Base-by-base conservation (phyloP, 2,113 vertebrate genomes). In the Lamprologus callipterus region DNA sequence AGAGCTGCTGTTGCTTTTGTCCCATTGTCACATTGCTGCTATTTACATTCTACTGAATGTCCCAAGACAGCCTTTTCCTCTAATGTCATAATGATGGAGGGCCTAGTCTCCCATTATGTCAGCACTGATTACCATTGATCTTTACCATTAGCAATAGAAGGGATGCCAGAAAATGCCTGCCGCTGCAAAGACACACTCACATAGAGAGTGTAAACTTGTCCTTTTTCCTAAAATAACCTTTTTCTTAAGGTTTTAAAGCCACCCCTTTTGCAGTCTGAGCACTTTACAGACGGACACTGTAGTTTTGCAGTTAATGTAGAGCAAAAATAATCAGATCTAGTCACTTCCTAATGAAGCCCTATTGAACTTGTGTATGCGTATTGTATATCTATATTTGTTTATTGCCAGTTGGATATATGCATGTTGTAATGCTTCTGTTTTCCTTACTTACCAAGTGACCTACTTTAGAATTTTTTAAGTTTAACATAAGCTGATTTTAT, bases 101-200 rank as follows among this genome's bases (percentile, higher is more conserved):
- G 37, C 81, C 55, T 31, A 83, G 81, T 86, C 31, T 14, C 65
- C 82, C 23, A 85, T 83, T 51, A 78, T 70, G 45, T 58, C 17
- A 80, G 79, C 80, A 89, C 58, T 75, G 80, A 92, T 81, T 13
- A 81, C 33, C 45, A 89, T 86, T 90, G 73, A 88, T 93, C 81
- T 79, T 82, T 70, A 57, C 82, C 45, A 84, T 88, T 82, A 90
- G 55, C 37, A 83, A 80, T 87, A 54, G 65, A 83, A 42, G 1
- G 6, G 23, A 58, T 85, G 84, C 73, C 57, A 81, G 55, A 21
- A 84, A 55, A 80, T 47, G 42, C 47, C 65, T 83, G 54, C 49
- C 9, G 13, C 63, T 81, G 86, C 21, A 63, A 55, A 88, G n/a
- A 78, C 8, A 1, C 10, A 13, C 5, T 51, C 54, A 53, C 80